Percentiles rank a stretch among this genome's conserved stretches.
phyloP scores from a whole-genome alignment of 30 jellyfish, hydroid and myxozoan species.

The Mastigias papua region DNA sequence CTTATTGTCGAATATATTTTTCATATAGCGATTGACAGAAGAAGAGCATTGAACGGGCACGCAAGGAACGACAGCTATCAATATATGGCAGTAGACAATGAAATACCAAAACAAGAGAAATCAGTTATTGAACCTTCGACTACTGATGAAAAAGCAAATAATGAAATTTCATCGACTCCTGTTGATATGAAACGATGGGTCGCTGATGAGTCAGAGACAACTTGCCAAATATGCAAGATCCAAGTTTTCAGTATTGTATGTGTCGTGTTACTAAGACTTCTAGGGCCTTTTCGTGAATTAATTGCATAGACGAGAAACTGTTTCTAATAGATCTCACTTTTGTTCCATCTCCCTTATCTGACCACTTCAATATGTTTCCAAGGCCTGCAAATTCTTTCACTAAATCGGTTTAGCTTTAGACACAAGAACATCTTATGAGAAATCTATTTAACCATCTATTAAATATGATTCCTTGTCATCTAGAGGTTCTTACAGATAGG shows the following conservation, averaged over 20 bases:
- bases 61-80: slow-evolving; percentile 49
- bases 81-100: slow-evolving; percentile 2
- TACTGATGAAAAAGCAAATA: neutral
- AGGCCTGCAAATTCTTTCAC: too few species aligned
- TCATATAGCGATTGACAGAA: slow-evolving; percentile 23
- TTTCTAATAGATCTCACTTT: too few species aligned
- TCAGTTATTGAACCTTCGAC: neutral
- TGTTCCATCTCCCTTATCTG: too few species aligned
- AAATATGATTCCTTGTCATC: too few species aligned
- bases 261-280: neutral
- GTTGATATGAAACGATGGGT: slow-evolving; percentile 76
- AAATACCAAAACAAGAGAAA: neutral
- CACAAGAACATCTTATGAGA: too few species aligned
- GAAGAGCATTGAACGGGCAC: slow-evolving; percentile 32
- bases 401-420: too few species aligned
- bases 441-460: too few species aligned
- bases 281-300: too few species aligned
- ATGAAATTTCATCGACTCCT: slow-evolving; percentile 54
- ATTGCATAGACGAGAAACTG: too few species aligned
- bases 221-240: slow-evolving; percentile 85
- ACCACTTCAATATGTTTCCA: too few species aligned
- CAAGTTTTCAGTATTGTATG: slow-evolving; percentile 82
- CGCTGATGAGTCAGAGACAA: slow-evolving; percentile 68
- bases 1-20: neutral
- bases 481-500: too few species aligned